Base-by-base conservation (phyloP, 2,888 invertebrate species). In the Scaptomyza caliginosa region DNA sequence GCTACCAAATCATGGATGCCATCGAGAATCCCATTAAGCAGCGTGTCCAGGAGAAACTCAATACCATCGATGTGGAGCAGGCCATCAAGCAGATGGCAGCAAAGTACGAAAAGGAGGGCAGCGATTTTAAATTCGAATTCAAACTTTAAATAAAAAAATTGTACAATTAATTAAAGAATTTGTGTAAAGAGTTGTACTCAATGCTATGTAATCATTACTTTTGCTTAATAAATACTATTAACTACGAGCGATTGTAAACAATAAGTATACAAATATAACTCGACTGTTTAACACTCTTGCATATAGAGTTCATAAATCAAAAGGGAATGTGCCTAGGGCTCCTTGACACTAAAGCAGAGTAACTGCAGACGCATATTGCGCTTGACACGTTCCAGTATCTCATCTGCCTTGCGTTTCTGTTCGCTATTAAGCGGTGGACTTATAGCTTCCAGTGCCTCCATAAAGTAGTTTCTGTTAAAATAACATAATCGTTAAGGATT, bases 1-100 rank as follows among this genome's bases (percentile, higher is more conserved):
- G 97, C 54, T 96, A 96, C 89, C 96, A 97, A 91, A 96, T 97
- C 63, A 95, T 96, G 94, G 96, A 96, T 86, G 96, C 96, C 0
- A 89, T 97, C 34, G 96, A 97, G 91, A 94, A 94, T 32, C 96
- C 96, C 0, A 91, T 96, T 3, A 95, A 94, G 88, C 93, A 94
- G 74, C 94, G 94, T 64, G 92, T 96, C 3, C 94, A 94, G 76
- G 95, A 95, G 79, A 90, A 91, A 43, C 91, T 96, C 38, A 93
- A 96, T 87, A 94, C 93, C 80, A 92, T 96, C 19, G 94, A 96
- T 81, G 93, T 96, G 2, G 96, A 96, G 88, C 93, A 94, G 67
- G 90, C 95, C 57, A 95, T 97, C 63, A 94, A 94, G 78, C 93
- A 95, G 60, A 94, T 95, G 84, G 92, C 95, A 43, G 94, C 94